Percentiles rank a stretch among this genome's conserved stretches.
phyloP scores from a whole-genome alignment of 1,140 invertebrate species.

The Halyomorpha halys region DNA sequence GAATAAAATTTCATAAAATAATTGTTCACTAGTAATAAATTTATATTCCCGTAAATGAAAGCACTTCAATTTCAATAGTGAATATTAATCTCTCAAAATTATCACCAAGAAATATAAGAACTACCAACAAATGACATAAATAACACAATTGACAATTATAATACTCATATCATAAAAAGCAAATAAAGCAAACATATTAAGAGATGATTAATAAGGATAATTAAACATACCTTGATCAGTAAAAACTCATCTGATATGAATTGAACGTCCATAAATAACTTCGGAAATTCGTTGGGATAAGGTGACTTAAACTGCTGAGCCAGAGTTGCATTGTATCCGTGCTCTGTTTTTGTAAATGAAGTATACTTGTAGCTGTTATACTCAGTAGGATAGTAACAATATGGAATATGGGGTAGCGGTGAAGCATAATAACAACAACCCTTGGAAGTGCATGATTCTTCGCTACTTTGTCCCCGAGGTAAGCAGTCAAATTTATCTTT shows the following conservation, averaged over 20 bases:
- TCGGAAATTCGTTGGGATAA: conserved; percentile 16
- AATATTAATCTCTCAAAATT: no score
- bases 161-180: no score
- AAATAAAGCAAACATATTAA: no score
- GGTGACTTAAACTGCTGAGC: conserved; percentile 13
- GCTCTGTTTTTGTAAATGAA: background rate
- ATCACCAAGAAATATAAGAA: no score
- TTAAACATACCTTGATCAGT: conserved; percentile 20
- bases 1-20: no score
- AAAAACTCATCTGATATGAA: conserved; percentile 19
- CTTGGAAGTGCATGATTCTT: conserved; percentile 6
- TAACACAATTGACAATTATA: no score
- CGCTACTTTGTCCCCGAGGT: conserved; percentile 17
- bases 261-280: background rate
- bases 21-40: no score
- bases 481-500: conserved; percentile 22
- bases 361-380: conserved; percentile 20
- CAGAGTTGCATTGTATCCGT: conserved; percentile 4
- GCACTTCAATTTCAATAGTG: no score
- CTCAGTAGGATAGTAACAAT: conserved; percentile 21
- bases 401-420: conserved; percentile 6
- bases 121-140: no score
- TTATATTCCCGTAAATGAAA: no score
- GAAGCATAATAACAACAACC: conserved; percentile 22
- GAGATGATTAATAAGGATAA: no score